Conservation (phyloP, 2,113 vertebrate genomes). For the Ifrita kowaldi region DNA sequence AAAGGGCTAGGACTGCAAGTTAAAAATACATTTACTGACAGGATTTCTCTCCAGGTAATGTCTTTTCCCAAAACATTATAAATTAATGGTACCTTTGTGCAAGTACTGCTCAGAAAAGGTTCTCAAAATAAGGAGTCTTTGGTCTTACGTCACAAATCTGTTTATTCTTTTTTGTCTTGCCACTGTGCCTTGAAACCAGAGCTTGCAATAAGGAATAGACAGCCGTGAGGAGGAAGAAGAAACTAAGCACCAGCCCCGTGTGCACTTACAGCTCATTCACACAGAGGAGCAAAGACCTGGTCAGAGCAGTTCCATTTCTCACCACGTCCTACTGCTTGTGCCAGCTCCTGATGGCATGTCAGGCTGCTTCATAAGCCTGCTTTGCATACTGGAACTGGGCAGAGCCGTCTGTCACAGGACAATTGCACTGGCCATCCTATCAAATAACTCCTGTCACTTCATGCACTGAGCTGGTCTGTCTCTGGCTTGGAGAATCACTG, state of each 20-base stretch:
- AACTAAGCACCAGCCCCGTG: fast-evolving
- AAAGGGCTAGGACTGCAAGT: not conserved
- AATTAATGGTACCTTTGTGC: not conserved
- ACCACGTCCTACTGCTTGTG: not conserved
- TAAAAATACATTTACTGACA: not conserved
- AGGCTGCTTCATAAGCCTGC: not conserved
- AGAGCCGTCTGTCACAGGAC: not conserved
- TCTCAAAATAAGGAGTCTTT: not conserved
- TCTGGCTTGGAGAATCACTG: not conserved
- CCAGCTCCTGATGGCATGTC: fast-evolving
- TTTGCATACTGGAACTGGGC: not conserved
- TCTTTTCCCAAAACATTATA: not conserved
- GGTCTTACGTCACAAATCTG: not conserved
- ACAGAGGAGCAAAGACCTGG: not conserved
- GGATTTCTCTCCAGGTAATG: not conserved
- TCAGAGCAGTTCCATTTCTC: not conserved
- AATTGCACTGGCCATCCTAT: too few species aligned
- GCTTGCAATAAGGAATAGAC: not conserved
- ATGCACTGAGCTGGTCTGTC: fast-evolving
- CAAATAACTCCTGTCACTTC: not conserved
- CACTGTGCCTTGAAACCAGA: not conserved
- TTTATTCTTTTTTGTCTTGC: not conserved
- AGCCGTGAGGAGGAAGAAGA: not conserved
- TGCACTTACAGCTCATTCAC: not conserved
- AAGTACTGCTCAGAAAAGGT: not conserved